Base-by-base conservation (phyloP, 2,888 invertebrate genomes). In the Drosophila paranaensis region DNA sequence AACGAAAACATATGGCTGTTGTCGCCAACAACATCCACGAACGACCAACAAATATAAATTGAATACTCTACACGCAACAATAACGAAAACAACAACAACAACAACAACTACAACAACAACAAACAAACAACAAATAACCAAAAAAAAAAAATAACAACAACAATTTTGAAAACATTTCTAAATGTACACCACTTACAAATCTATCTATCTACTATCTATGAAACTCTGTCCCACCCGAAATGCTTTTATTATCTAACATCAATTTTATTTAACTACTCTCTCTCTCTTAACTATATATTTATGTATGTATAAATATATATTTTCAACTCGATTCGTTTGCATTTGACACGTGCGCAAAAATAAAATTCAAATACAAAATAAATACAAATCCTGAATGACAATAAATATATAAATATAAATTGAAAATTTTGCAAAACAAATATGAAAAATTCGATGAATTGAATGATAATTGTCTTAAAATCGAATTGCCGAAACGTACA, bases 171-270 rank as follows among this genome's bases (percentile, higher is more conserved):
- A 60, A 77, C 69, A 66, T 63, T 63, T 77, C 73, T 77, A 66
- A 77, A 77, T 77, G 77, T 77, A 77, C 77, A 78, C 78, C 77
- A 71, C 78, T 54, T 69, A 69, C 69, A 70, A 77, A 48, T 58
- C 74, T 76, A 64, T 74, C 70, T 58, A 71, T 25, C 35, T 37
- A 37, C 53, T 50, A 50, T 60, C 71, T 71, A 60, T 71, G 35
- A 71, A 64, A 71, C 70, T 72, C 66, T 72, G 69, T 74, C 79
- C 80, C 70, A 66, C 68, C 75, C 82, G 66, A 83, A 81, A 76
- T 87, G 85, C 81, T 84, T 86, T 86, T 86, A 79, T 79, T 83
- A 81, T 76, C 71, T 86, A 85, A 84, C 68, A 87, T 84, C 39
- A 62, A 74, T 74, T 83, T 87, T 85, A 88, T 88, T 87, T 85